phyloP scores from a whole-genome alignment of 2,888 invertebrate species.

The Polyommatus iphigenia region DNA sequence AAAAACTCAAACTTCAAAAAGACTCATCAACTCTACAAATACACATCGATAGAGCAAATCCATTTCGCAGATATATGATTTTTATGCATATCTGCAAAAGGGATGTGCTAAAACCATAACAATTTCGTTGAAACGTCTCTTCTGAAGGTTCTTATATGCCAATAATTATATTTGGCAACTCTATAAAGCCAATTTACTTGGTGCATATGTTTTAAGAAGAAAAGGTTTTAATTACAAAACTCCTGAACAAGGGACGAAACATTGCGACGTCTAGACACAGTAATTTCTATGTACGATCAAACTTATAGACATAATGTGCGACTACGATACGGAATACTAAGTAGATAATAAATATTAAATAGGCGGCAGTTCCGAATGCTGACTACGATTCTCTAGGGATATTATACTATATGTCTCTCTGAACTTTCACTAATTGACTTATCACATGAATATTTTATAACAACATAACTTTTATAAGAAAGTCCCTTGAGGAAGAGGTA shows the following conservation, averaged over 20 bases:
- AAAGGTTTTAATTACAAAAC: not conserved
- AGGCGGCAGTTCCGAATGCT: not conserved
- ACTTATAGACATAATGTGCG: not conserved
- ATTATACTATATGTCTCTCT: constrained; percentile 11
- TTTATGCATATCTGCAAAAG: too few relatives aligned
- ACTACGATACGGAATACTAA: constrained; percentile 17
- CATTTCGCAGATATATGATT: not conserved
- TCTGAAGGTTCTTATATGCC: too few relatives aligned
- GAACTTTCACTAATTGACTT: constrained; percentile 12
- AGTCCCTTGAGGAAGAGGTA: not conserved
- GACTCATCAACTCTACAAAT: not conserved
- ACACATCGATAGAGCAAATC: not conserved
- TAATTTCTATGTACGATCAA: not conserved
- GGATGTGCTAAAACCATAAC: too few relatives aligned
- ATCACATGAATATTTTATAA: constrained; percentile 2
- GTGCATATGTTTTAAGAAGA: not conserved
- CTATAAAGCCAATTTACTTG: not conserved
- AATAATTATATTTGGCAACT: not conserved
- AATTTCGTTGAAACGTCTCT: too few relatives aligned
- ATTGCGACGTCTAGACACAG: not conserved
- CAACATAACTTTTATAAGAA: not conserved
- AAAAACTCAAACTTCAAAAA: not conserved
- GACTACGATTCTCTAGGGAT: constrained; percentile 5
- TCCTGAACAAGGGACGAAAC: not conserved
- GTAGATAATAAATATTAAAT: constrained; percentile 23